These are phyloP conservation scores for Crenuchus spilurus DNA, from an alignment of 2,797 vertebrate species.

Conservation along the genomic window DNA sequence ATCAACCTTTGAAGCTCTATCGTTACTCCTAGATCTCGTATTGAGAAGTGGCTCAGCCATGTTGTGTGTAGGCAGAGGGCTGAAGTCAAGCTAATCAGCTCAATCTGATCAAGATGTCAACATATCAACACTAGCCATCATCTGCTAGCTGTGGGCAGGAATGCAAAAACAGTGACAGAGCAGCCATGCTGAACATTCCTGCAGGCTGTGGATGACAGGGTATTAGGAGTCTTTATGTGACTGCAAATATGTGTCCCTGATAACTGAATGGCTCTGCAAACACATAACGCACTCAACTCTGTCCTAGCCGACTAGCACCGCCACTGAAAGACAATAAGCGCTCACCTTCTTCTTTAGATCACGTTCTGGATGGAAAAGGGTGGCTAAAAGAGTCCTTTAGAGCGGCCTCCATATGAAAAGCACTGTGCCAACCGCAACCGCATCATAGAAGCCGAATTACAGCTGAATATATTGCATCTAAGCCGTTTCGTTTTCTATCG, in stretches of 20 bases:
- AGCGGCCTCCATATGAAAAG: not conserved
- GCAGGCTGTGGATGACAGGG: not conserved
- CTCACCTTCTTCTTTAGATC: slow-evolving; percentile 69
- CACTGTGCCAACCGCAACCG: not conserved
- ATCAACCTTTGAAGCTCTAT: too few species aligned
- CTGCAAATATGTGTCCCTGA: too few species aligned
- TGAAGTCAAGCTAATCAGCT: not conserved
- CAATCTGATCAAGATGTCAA: slow-evolving; percentile 1
- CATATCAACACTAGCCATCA: not conserved
- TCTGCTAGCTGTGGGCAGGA: not conserved
- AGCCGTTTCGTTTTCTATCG: slow-evolving; percentile 56
- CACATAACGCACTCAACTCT: not conserved
- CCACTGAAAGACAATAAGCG: slow-evolving; percentile 66
- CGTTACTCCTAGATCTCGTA: too few species aligned
- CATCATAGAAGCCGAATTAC: not conserved
- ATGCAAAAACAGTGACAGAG: not conserved
- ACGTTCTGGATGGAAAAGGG: slow-evolving; percentile 32
- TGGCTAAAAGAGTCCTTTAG: not conserved
- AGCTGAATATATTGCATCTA: not conserved
- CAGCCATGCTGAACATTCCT: not conserved
- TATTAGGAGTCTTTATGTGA: not conserved
- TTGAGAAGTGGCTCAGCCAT: too few species aligned
- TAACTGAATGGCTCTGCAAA: not conserved
- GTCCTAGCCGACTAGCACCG: not conserved
- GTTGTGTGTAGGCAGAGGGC: too few species aligned